These are phyloP conservation scores for Lepidurus packardi DNA, from an alignment of 1,140 invertebrate species.

Conservation along the genomic window DNA sequence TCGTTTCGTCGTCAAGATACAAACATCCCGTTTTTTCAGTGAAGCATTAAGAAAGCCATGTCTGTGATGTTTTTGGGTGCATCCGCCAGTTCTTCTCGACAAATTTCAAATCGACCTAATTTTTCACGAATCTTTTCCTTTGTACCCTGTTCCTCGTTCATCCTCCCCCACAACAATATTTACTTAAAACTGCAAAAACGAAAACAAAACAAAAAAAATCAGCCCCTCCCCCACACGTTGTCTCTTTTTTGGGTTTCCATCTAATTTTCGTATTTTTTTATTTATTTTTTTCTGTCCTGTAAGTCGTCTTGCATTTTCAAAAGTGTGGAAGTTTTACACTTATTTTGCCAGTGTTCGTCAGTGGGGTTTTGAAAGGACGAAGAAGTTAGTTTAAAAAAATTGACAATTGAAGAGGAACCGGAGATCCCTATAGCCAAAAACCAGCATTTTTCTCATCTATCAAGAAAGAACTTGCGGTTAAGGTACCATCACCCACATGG, in stretches of 20 bases:
- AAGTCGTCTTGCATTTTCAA: constrained; percentile 15
- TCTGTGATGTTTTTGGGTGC: constrained; percentile 19
- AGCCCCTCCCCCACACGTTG: neutral
- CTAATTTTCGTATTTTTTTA: neutral
- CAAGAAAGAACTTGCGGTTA: constrained; percentile 12
- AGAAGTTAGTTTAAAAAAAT: neutral
- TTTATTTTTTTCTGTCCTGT: constrained; percentile 1
- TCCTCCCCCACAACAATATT: neutral
- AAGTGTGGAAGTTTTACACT: constrained; percentile 19
- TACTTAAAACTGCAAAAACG: constrained; percentile 5
- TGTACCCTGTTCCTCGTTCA: neutral
- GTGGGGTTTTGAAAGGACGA: neutral
- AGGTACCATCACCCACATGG: constrained; percentile 2
- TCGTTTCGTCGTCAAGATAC: constrained; percentile 21
- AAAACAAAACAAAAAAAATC: neutral
- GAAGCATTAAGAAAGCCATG: constrained; percentile 3
- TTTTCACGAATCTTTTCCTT: neutral
- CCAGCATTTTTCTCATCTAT: constrained; percentile 22
- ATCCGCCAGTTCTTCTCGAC: constrained; percentile 4
- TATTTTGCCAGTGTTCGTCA: constrained; percentile 21
- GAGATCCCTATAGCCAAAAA: constrained; percentile 11
- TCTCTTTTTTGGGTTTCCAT: neutral
- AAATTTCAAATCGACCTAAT: constrained; percentile 15
- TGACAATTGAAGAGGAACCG: constrained; percentile 14
- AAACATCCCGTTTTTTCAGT: constrained; percentile 5